These are phyloP conservation scores for Poeciliopsis presidionis DNA, from an alignment of 2,797 vertebrate species.

Conservation along the genomic window DNA sequence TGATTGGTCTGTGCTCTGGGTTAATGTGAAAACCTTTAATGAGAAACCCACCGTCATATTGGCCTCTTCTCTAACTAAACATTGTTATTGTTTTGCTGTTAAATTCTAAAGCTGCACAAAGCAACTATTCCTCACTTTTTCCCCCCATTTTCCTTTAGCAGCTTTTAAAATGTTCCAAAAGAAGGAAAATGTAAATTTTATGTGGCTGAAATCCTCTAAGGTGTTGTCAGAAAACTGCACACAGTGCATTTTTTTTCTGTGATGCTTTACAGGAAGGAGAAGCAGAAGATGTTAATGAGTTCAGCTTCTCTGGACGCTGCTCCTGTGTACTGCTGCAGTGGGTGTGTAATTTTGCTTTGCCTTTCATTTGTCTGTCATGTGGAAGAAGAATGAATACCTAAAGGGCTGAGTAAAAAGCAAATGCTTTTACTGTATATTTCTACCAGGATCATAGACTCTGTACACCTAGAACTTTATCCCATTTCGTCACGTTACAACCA, in stretches of 20 bases:
- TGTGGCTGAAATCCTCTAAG: constrained; percentile 26
- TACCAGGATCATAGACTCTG: neutral
- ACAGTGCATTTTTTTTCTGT: constrained; percentile 33
- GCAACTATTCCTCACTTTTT: neutral
- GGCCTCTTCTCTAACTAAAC: constrained; percentile 7
- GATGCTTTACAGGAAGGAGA: constrained; percentile 27
- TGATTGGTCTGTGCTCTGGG: neutral
- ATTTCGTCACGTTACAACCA: neutral
- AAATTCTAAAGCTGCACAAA: constrained; percentile 3
- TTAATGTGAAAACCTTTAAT: constrained; percentile 19
- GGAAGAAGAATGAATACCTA: constrained; percentile 15
- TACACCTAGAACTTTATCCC: too few relatives aligned
- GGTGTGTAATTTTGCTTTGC: constrained; percentile 15
- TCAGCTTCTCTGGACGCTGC: constrained; percentile 29
- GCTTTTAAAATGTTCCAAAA: constrained; percentile 18
- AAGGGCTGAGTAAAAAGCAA: constrained; percentile 6
- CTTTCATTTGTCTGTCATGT: constrained; percentile 29
- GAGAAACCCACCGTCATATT: constrained; percentile 10
- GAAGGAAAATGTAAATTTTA: constrained; percentile 30
- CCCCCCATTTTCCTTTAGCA: neutral
- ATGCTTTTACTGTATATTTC: neutral
- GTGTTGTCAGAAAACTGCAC: constrained; percentile 42
- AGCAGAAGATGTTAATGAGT: constrained; percentile 45
- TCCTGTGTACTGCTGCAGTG: constrained; percentile 27
- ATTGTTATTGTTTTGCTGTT: neutral